phyloP scores from a whole-genome alignment of 2,888 invertebrate genomes.

The Anagyrus pseudococci region DNA sequence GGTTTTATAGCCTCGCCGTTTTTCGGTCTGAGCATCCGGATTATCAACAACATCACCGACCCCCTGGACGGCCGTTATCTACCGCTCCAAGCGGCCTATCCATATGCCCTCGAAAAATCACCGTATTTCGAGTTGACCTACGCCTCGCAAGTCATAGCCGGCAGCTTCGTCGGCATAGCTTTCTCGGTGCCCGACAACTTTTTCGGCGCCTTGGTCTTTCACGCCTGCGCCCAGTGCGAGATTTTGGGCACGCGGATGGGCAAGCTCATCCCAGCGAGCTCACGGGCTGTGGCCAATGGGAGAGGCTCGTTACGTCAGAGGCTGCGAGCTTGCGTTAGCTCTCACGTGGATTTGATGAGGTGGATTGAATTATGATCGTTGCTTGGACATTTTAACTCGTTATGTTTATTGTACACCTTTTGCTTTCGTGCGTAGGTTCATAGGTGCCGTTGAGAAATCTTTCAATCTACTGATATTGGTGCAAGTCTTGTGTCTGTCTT shows the following conservation, averaged over 20 bases:
- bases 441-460: slow-evolving; percentile 16
- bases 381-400: not conserved
- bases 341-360: slow-evolving; percentile 15
- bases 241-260: slow-evolving; percentile 7
- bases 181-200: slow-evolving; percentile 21
- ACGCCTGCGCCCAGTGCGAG: slow-evolving; percentile 27
- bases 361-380: not conserved
- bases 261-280: not conserved
- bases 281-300: not conserved
- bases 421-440: slow-evolving; percentile 6
- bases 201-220: slow-evolving; percentile 30
- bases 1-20: not conserved
- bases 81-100: slow-evolving; percentile 10
- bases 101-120: not conserved
- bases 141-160: not conserved
- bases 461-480: slow-evolving; percentile 21
- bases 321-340: not conserved
- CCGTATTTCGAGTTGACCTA: slow-evolving; percentile 5
- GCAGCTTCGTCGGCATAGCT: not conserved
- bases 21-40: slow-evolving; percentile 8
- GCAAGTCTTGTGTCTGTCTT: slow-evolving; percentile 12
- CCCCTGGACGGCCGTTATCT: not conserved
- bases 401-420: too few relatives aligned
- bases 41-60: slow-evolving; percentile 24
- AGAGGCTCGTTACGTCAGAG: not conserved